Base-by-base conservation (phyloP, 2,888 invertebrate species). In the Apodemia duryi region DNA sequence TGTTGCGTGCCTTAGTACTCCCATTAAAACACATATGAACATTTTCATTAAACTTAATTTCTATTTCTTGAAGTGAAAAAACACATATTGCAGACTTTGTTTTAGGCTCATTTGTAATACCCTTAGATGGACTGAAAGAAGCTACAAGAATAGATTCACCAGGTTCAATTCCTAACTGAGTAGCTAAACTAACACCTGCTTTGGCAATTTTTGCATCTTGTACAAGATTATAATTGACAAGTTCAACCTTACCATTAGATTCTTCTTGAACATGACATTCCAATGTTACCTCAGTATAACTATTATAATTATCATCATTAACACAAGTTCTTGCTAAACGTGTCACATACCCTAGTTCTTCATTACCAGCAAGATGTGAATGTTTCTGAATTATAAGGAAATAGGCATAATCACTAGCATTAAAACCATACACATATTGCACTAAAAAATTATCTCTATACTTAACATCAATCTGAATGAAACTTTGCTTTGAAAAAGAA, bases 11-110 rank as follows among this genome's bases (percentile, higher is more conserved):
- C 81, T 97, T 97, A 73, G 97, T 97, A 75, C 96, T 97, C 46
- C 98, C 98, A 86, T 98, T 97, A 83, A 98, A 98, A 88, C 99
- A 99, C 95, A 97, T 96, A 83, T 98, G 98, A 75, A 99, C 98
- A 90, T 99, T 99, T 85, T 98, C 97, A 81, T 97, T 97, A 86
- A 99, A 99, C 84, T 97, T 97, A 73, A 95, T 95, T 83, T 98
- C 97, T 75, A 99, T 97, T 72, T 97, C 96, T 76, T 96, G 95
- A 71, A 99, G 92, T 67, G 98, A 97, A 88, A 96, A 99, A 62
- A 98, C 94, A 90, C 99, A 99, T 75, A 99, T 92, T 0, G 98
- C 99, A 2, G 99, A 98, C 72, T 96, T 95, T 41, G 94, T 83
- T 78, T 95, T 94, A 1, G 97, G 96, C 75, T 97, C 96, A 88